phyloP scores from a whole-genome alignment of 1,140 invertebrate species.

The Drosophila sucinea region DNA sequence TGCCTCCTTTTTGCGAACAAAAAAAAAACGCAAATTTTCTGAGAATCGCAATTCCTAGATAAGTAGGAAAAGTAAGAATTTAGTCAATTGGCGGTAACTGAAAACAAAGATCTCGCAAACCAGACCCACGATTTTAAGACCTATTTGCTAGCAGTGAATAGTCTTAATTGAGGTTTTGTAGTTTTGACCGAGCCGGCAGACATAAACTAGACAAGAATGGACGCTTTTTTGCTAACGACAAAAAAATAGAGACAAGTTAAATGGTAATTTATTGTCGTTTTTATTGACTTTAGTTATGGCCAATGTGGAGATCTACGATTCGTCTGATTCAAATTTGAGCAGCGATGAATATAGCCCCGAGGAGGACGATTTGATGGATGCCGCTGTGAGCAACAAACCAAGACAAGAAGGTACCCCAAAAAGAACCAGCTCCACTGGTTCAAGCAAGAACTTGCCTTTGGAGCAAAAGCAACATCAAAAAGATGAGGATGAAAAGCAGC shows the following conservation, averaged over 20 bases:
- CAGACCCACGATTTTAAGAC: background rate
- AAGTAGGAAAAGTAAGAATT: slow-evolving; percentile 1
- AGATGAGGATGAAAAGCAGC: background rate
- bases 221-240: slow-evolving; percentile 51
- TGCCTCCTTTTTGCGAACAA: slow-evolving; percentile 9
- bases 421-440: slow-evolving; percentile 27
- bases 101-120: background rate
- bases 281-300: slow-evolving; percentile 35
- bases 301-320: slow-evolving; percentile 69
- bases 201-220: slow-evolving; percentile 49
- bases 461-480: background rate
- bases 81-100: background rate
- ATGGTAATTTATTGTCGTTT: slow-evolving; percentile 1
- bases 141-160: background rate
- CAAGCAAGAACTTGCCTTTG: background rate
- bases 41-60: background rate
- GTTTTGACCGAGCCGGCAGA: slow-evolving; percentile 48
- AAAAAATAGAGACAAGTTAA: slow-evolving; percentile 16
- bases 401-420: slow-evolving; percentile 7
- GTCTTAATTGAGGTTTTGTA: background rate
- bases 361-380: slow-evolving; percentile 66
- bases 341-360: slow-evolving; percentile 67
- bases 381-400: slow-evolving; percentile 54
- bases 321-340: slow-evolving; percentile 62
- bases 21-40: slow-evolving; percentile 3